These are phyloP conservation scores for Artibeus jamaicensis DNA, from an alignment of 2,797 vertebrate species.

Conservation along the genomic window DNA sequence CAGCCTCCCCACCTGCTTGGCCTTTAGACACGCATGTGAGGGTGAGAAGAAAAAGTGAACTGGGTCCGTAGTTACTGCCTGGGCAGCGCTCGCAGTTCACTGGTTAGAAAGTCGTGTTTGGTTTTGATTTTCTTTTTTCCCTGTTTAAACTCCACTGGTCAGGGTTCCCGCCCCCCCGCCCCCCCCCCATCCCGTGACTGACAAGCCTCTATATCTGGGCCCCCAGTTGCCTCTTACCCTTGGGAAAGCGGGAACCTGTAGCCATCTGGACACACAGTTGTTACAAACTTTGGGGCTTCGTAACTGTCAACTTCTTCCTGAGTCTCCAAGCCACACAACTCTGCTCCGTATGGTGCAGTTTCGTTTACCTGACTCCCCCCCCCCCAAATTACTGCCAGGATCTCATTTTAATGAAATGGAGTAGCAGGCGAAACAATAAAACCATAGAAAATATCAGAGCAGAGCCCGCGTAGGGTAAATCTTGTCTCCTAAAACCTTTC, in stretches of 20 bases:
- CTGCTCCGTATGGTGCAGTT: background rate
- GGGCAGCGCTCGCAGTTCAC: too few species aligned
- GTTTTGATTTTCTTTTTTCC: too few species aligned
- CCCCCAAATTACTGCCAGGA: background rate
- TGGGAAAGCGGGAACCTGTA: background rate
- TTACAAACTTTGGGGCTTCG: background rate
- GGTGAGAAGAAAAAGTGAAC: accelerated
- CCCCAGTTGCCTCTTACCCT: background rate
- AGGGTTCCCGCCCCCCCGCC: background rate
- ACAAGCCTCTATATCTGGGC: background rate
- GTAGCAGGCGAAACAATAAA: background rate
- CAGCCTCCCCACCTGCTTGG: background rate
- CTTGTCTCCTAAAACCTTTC: background rate
- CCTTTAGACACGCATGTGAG: accelerated
- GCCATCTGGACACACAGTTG: background rate
- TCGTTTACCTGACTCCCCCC: background rate
- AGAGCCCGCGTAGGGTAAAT: background rate
- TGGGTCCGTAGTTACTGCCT: accelerated
- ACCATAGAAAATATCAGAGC: background rate
- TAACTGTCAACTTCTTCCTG: background rate
- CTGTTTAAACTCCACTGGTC: background rate
- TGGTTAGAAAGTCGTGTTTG: background rate
- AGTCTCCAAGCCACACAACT: background rate
- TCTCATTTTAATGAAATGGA: background rate
- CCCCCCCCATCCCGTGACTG: background rate